Evolutionary conservation across 30 jellyfish, hydroid and myxozoan genomes (phyloP), one percentile per base, ranked within the genome.

Genomic region (Hydractinia echinata): DNA sequence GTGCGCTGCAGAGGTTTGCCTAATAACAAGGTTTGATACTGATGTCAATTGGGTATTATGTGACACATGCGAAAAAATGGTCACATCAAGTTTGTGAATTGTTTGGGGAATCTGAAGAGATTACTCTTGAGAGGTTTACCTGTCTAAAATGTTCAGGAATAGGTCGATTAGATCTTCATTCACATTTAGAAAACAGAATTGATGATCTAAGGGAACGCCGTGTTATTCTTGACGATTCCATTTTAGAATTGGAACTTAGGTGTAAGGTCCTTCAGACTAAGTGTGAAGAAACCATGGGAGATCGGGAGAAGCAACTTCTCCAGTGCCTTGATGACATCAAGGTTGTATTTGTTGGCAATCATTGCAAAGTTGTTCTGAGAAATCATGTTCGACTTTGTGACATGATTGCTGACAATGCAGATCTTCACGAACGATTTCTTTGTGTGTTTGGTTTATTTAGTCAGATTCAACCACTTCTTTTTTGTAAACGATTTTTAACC

Each of bases 331-430:
- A 30, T 30, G 44, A 30, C 44, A 30, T 30, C 44, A 30, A 52
- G 78, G 90, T 82, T 16, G 90, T 83, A 13, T 82, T 82, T 69
- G 87, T 82, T 39, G 89, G 89, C n/a, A 82, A 82, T 56, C 89
- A 82, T 55, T 83, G 87, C 68, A 83, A 83, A 72, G 30, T 82
- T 20, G 87, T 82, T 55, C 79, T 82, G 14, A 52, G 52, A 82
- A 19, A 82, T 49, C 56, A 70, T 54, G 66, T 49, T 13, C 5
- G 14, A 10, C 79, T 81, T 18, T 81, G 89, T 50, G 69, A 55
- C 51, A 87, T 81, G 44, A 30, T 30, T 14, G 79, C 49, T n/a
- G 89, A 81, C 16, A 86, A 79, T 21, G 19, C 58, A 52, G 84
- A 56, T 13, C 19, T 58, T 58, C 69, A 16, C 69, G 19, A 13